Evolutionary conservation across 2,113 vertebrate genomes (phyloP).

Genomic region (Vidua chalybeata): DNA sequence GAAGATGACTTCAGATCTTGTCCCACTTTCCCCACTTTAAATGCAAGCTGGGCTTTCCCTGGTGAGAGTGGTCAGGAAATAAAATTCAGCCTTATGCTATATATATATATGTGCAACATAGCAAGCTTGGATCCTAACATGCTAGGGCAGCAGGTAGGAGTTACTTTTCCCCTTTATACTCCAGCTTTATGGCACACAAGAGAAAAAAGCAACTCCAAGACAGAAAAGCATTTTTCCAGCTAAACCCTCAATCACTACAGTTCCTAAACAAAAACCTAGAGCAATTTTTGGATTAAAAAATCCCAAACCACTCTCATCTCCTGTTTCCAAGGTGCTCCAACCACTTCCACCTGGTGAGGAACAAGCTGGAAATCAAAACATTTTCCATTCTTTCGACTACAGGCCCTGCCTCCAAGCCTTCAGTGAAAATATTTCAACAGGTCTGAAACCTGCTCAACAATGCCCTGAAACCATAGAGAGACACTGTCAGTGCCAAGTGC

Average conservation of each 20-base stretch:
- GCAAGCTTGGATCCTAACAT: background rate
- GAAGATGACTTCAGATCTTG: background rate
- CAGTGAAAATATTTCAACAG: background rate
- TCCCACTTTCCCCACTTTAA: background rate
- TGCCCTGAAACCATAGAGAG: background rate
- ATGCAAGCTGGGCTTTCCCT: background rate
- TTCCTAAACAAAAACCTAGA: background rate
- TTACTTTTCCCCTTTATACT: background rate
- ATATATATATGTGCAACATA: background rate
- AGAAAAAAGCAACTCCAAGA: background rate
- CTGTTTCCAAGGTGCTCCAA: background rate
- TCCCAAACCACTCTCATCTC: background rate
- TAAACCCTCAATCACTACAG: background rate
- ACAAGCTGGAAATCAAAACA: background rate
- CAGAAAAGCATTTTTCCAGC: background rate
- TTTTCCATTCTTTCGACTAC: fast-evolving
- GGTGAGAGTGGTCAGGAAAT: background rate
- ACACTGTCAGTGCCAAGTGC: background rate
- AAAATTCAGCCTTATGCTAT: background rate
- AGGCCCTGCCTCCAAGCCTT: background rate
- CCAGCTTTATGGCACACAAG: background rate
- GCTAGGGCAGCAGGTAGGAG: background rate
- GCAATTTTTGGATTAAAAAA: background rate
- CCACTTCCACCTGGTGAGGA: background rate
- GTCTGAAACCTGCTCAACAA: background rate